A percentile compares a stretch with the other conserved stretches of the same genome.
phyloP scores from a whole-genome alignment of 2,888 invertebrate species.

The Dorcus parallelipipedus region DNA sequence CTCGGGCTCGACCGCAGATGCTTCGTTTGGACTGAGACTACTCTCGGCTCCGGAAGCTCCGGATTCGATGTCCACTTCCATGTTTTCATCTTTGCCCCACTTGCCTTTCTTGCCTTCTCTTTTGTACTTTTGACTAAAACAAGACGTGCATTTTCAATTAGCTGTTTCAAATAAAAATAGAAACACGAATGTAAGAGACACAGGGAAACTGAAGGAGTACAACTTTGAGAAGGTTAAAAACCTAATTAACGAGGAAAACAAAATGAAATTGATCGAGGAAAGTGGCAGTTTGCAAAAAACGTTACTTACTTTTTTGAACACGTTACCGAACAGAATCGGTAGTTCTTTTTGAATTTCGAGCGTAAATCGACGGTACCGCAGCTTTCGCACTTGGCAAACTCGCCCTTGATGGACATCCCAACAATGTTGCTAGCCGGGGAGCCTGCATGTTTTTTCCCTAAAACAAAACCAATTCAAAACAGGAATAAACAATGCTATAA shows the following conservation, averaged over 20 bases:
- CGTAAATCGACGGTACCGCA: slow-evolving; percentile 67
- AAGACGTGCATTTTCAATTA: background rate
- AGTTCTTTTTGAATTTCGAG: slow-evolving; percentile 68
- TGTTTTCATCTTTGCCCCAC: slow-evolving; percentile 42
- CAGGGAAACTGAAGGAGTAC: too few relatives aligned
- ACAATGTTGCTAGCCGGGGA: slow-evolving; percentile 36
- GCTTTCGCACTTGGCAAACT: slow-evolving; percentile 66
- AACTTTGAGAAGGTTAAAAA: too few relatives aligned
- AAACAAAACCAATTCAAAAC: slow-evolving; percentile 5
- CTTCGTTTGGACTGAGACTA: slow-evolving; percentile 44
- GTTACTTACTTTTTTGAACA: slow-evolving; percentile 65
- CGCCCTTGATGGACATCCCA: slow-evolving; percentile 52
- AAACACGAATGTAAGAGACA: too few relatives aligned
- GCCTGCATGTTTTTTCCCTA: slow-evolving; percentile 55
- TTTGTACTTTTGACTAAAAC: slow-evolving; percentile 39
- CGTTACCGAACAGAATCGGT: slow-evolving; percentile 70
- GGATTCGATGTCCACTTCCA: slow-evolving; percentile 48
- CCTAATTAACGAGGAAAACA: too few relatives aligned
- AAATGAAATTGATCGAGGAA: too few relatives aligned
- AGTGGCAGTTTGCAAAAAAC: too few relatives aligned
- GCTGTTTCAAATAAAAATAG: too few relatives aligned
- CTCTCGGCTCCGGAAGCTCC: slow-evolving; percentile 49
- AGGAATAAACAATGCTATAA: too few relatives aligned
- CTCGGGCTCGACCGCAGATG: slow-evolving; percentile 32
- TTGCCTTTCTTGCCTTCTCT: slow-evolving; percentile 41